phyloP scores from a whole-genome alignment of 37 sponge, comb jelly and placozoan species.

The Lycopodina hypogea region DNA sequence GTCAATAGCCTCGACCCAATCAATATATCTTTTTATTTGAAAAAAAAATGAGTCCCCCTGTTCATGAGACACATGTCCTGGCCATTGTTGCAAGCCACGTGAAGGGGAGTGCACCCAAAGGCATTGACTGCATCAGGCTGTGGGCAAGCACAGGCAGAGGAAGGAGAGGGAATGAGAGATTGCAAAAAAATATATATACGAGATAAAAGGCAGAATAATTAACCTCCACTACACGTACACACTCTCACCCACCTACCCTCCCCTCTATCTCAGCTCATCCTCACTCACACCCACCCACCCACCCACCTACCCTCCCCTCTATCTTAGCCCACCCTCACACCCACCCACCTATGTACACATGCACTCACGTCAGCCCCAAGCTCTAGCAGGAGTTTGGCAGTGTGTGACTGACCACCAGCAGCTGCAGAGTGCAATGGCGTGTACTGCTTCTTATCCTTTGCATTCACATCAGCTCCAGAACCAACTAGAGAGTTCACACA shows the following conservation, averaged over 20 bases:
- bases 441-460: constrained; percentile 73
- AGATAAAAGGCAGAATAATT: background rate
- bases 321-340: no score
- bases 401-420: constrained; percentile 76
- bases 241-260: no score
- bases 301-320: no score
- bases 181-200: background rate
- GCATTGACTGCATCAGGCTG: constrained; percentile 70
- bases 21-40: no score
- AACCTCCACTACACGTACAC: no score
- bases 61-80: constrained; percentile 75
- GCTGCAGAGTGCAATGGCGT: constrained; percentile 86
- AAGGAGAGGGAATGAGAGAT: background rate
- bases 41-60: no score
- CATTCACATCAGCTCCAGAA: constrained; percentile 73
- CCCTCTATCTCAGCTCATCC: no score
- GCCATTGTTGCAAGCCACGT: constrained; percentile 90
- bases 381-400: constrained; percentile 77
- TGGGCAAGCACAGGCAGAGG: background rate
- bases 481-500: constrained; percentile 74
- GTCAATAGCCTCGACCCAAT: no score
- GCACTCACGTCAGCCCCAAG: constrained; percentile 69
- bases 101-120: constrained; percentile 79
- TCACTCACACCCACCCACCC: no score
- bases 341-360: background rate